These are phyloP conservation scores for Metalampra italica DNA, from an alignment of 2,888 invertebrate genomes.

Conservation along the genomic window DNA sequence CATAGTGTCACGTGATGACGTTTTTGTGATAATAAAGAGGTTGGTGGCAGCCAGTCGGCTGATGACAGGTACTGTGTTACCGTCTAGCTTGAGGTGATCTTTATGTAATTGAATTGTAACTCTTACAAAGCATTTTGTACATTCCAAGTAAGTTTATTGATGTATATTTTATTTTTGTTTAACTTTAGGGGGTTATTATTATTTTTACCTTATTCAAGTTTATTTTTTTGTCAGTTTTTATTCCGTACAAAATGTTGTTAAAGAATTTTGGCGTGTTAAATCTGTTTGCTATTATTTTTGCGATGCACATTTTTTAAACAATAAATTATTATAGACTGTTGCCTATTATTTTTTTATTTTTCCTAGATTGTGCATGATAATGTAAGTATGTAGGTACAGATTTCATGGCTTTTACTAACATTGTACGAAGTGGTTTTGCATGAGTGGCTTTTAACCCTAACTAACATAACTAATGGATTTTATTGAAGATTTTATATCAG, in stretches of 20 bases:
- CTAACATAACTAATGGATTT: background rate
- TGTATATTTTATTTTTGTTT: background rate
- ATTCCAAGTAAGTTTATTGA: conserved; percentile 33
- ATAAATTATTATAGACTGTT: conserved; percentile 12
- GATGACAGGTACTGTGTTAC: conserved; percentile 17
- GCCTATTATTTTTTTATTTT: conserved; percentile 8
- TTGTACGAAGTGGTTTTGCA: conserved; percentile 6
- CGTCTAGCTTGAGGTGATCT: conserved; percentile 1
- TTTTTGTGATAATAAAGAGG: conserved; percentile 3
- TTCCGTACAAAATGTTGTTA: background rate
- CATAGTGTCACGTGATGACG: conserved; percentile 5
- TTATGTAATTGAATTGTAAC: background rate
- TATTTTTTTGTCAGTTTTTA: background rate
- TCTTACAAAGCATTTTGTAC: background rate
- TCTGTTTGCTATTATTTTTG: conserved; percentile 8
- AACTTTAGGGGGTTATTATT: background rate
- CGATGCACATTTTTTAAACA: conserved; percentile 5
- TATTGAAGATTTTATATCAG: no score
- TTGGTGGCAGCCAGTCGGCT: conserved; percentile 3
- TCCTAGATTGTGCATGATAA: conserved; percentile 6
- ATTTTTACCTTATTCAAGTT: no score
- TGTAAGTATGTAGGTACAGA: no score
- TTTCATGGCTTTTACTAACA: conserved; percentile 2
- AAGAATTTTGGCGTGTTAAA: conserved; percentile 7
- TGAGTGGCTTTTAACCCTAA: conserved; percentile 1